Evolutionary conservation across 2,888 invertebrate genomes (phyloP).

Genomic region (Unio pictorum): DNA sequence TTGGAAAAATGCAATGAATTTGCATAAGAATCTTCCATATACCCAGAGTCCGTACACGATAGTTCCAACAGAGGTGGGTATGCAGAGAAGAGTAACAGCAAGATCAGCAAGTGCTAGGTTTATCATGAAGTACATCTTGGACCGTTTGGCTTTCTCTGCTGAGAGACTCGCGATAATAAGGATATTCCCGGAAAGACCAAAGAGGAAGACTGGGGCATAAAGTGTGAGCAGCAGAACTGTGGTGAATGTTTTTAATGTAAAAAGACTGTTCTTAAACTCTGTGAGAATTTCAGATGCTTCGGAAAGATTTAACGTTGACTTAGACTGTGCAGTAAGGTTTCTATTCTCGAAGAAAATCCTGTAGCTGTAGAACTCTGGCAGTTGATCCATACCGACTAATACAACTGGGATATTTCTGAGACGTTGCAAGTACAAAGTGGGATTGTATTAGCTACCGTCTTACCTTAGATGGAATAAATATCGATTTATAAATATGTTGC

Average conservation of each 20-base stretch:
- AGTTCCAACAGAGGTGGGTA: slow-evolving; percentile 78
- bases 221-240: slow-evolving; percentile 52
- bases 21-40: slow-evolving; percentile 75
- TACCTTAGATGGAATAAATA: too few species aligned
- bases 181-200: slow-evolving; percentile 52
- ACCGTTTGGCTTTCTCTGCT: slow-evolving; percentile 42
- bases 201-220: slow-evolving; percentile 52
- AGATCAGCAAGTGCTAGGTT: slow-evolving; percentile 85
- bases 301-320: slow-evolving; percentile 31
- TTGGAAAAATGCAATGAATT: slow-evolving; percentile 43
- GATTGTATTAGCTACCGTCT: too few species aligned
- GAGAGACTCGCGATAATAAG: slow-evolving; percentile 52
- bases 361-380: slow-evolving; percentile 27
- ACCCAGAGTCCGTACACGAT: slow-evolving; percentile 68
- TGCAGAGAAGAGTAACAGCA: slow-evolving; percentile 84
- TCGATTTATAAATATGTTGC: too few species aligned
- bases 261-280: slow-evolving; percentile 32
- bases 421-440: too few species aligned
- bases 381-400: slow-evolving; percentile 31
- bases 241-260: slow-evolving; percentile 29
- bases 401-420: background rate
- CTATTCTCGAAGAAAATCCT: slow-evolving; percentile 19
- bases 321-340: slow-evolving; percentile 9
- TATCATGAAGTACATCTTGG: slow-evolving; percentile 79
- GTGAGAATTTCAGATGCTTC: slow-evolving; percentile 32